Evolutionary conservation across 2,113 vertebrate species (phyloP).

Genomic region (Electrona antarctica): DNA sequence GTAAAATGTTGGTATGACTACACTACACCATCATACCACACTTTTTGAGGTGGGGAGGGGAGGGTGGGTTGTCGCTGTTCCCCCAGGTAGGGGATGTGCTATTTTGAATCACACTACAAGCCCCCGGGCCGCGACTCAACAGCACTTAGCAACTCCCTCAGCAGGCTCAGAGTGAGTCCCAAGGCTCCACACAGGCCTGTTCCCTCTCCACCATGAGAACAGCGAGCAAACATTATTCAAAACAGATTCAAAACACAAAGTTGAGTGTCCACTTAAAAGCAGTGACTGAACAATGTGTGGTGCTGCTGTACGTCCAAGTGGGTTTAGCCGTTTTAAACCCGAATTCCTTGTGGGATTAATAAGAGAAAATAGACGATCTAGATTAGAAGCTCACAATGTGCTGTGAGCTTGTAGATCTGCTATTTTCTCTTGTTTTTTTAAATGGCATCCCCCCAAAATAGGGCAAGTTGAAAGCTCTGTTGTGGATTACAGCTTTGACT

Average conservation of each 20-base stretch:
- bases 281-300: not conserved
- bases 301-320: too few relatives aligned
- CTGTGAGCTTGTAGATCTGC: too few relatives aligned
- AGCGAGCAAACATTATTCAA: not conserved
- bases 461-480: too few relatives aligned
- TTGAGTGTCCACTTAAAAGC: not conserved
- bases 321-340: too few relatives aligned
- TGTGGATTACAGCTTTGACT: too few relatives aligned
- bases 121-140: not conserved
- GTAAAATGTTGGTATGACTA: too few relatives aligned
- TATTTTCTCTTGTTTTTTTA: too few relatives aligned
- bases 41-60: not conserved
- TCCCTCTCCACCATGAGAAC: constrained; percentile 1
- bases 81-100: not conserved
- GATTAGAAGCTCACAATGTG: too few relatives aligned
- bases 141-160: constrained; percentile 18
- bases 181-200: not conserved
- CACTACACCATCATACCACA: not conserved
- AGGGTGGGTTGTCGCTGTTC: not conserved
- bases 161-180: not conserved
- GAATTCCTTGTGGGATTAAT: too few relatives aligned
- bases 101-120: constrained; percentile 20
- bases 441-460: too few relatives aligned
- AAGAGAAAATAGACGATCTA: too few relatives aligned
- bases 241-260: not conserved